phyloP scores from a whole-genome alignment of 2,888 invertebrate genomes.

The Nomada lathburiana region DNA sequence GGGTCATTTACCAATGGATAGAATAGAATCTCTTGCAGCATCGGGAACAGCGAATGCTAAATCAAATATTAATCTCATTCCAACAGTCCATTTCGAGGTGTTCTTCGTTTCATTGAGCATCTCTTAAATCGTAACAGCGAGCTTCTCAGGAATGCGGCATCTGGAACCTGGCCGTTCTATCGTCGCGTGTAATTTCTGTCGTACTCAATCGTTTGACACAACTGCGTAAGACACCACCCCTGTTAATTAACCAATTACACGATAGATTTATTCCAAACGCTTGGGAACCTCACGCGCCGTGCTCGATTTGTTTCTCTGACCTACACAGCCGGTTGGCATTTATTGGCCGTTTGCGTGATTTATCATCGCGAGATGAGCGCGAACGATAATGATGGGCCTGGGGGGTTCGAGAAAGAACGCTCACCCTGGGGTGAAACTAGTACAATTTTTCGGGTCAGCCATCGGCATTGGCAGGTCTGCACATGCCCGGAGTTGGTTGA shows the following conservation, averaged over 20 bases:
- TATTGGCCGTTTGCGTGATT: conserved; percentile 77
- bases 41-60: neutral
- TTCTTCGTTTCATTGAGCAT: neutral
- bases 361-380: conserved; percentile 71
- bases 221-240: conserved; percentile 20
- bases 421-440: conserved; percentile 6
- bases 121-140: conserved; percentile 14
- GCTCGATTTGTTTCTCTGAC: conserved; percentile 68
- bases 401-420: conserved; percentile 42
- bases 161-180: conserved; percentile 41
- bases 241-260: conserved; percentile 77
- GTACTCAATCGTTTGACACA: conserved; percentile 45
- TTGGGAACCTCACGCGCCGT: conserved; percentile 61
- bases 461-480: conserved; percentile 35
- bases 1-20: conserved; percentile 1
- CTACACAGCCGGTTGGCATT: conserved; percentile 61
- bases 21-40: no score
- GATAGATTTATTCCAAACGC: conserved; percentile 74
- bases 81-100: neutral
- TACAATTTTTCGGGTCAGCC: conserved; percentile 42
- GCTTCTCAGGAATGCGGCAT: conserved; percentile 27
- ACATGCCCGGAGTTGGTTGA: neutral
- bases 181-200: conserved; percentile 40
- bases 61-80: no score
- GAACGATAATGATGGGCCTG: conserved; percentile 72